Evolutionary conservation across 2,888 invertebrate genomes (phyloP).

Genomic region (Lasioglossum zephyrum): DNA sequence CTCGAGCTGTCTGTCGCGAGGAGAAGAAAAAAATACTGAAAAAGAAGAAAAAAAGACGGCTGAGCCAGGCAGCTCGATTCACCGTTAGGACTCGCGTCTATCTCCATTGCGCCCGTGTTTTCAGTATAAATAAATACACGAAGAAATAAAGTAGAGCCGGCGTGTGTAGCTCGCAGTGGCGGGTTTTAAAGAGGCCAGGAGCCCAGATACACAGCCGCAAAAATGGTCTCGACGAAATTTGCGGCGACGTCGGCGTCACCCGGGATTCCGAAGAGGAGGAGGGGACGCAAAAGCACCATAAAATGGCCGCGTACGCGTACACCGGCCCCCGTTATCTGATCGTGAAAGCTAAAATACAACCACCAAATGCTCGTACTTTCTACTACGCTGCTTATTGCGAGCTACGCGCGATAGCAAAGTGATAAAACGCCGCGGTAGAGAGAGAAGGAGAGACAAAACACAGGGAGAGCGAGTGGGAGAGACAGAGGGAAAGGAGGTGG

Average conservation of each 20-base stretch:
- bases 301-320: constrained; percentile 43
- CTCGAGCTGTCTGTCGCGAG: not conserved
- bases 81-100: constrained; percentile 1
- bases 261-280: not conserved
- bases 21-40: not conserved
- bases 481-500: not conserved
- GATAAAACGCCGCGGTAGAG: constrained; percentile 58
- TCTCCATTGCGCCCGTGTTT: constrained; percentile 5
- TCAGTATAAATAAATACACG: constrained; percentile 1
- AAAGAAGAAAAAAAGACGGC: not conserved
- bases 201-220: constrained; percentile 7
- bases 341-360: constrained; percentile 68
- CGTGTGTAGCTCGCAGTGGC: not conserved
- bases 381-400: constrained; percentile 67
- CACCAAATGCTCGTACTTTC: constrained; percentile 66
- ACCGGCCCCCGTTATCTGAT: constrained; percentile 58
- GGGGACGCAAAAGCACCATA: constrained; percentile 43
- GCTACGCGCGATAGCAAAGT: constrained; percentile 65
- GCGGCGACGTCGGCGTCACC: constrained; percentile 16
- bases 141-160: not conserved
- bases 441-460: not conserved
- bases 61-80: not conserved
- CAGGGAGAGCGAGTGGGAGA: not conserved
- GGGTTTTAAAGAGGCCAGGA: constrained; percentile 4
- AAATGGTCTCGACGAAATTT: constrained; percentile 22